phyloP scores from a whole-genome alignment of 2,797 vertebrate species.

The Strix occidentalis region DNA sequence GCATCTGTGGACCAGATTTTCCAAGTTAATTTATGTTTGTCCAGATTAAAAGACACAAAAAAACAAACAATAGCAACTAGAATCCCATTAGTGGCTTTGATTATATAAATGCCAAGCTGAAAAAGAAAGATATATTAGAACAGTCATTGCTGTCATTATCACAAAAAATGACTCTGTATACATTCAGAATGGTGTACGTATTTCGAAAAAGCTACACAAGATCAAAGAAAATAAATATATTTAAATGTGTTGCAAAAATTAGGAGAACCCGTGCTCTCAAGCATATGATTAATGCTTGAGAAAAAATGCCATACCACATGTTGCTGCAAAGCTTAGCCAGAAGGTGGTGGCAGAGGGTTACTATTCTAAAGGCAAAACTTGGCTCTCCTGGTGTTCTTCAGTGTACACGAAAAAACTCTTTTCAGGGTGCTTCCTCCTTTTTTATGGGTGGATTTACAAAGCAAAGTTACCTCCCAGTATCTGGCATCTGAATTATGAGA shows the following conservation, averaged over 20 bases:
- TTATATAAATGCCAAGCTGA: background rate
- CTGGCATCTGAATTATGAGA: background rate
- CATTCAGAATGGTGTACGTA: background rate
- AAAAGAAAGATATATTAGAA: background rate
- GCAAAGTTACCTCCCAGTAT: background rate
- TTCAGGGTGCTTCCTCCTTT: background rate
- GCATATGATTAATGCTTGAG: background rate
- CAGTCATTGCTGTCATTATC: background rate
- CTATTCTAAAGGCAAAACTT: background rate
- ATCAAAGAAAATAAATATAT: background rate
- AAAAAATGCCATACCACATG: rapidly evolving
- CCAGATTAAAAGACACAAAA: background rate
- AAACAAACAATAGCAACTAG: background rate
- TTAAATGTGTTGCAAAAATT: background rate
- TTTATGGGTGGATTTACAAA: background rate
- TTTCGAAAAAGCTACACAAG: background rate
- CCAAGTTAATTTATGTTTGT: background rate
- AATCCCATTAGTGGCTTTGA: background rate
- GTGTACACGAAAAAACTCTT: rapidly evolving
- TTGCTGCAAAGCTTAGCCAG: background rate
- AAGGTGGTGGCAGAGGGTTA: constrained; percentile 38
- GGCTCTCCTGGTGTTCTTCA: background rate
- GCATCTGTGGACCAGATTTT: constrained; percentile 7
- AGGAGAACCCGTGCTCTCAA: background rate
- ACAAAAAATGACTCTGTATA: background rate